Evolutionary conservation across 2,797 vertebrate species (phyloP), one percentile per base, ranked within the genome.

Genomic region (Hydrolagus colliei): DNA sequence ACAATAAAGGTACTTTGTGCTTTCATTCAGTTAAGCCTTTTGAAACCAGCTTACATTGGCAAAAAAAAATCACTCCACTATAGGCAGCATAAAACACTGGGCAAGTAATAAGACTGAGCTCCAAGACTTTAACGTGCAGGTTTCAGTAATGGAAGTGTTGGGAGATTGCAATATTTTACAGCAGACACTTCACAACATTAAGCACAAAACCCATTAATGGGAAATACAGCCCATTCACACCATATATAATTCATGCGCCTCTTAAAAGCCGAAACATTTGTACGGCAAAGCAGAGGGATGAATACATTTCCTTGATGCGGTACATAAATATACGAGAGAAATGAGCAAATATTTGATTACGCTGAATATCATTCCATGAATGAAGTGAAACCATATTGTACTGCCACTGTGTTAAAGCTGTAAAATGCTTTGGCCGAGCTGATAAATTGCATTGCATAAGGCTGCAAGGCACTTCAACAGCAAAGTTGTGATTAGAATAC

Each of bases 171-270:
- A 82, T 82, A 82, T 82, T 67, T 82, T 65, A 82, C 78, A 67
- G 27, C 62, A 65, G 78, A 63, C 78, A 82, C 67, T 67, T 82
- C 13, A 9, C 4, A 82, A 82, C 78, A 82, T 82, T 82, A 82
- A 67, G 22, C 78, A 82, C 14, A 63, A 52, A 82, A 32, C 67
- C 62, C 78, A 67, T 82, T 82, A 82, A 82, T 82, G 27, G 78
- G 67, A 82, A 67, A 22, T 63, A 80, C 77, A 80, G 62, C 78
- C 67, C 63, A 82, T 82, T 82, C 63, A 9, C 22, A 67, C 67
- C 65, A 82, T 63, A 68, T 82, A 82, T 82, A 82, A 82, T 82
- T 82, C 67, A 82, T 68, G 67, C 12, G 32, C 78, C 78, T 82
- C 67, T 82, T 82, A 82, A 82, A 82, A 67, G 65, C 13, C 32